Percentiles rank a stretch among this genome's conserved stretches.
Evolutionary conservation across 2,888 invertebrate species (phyloP).

Genomic region (Labia minor): DNA sequence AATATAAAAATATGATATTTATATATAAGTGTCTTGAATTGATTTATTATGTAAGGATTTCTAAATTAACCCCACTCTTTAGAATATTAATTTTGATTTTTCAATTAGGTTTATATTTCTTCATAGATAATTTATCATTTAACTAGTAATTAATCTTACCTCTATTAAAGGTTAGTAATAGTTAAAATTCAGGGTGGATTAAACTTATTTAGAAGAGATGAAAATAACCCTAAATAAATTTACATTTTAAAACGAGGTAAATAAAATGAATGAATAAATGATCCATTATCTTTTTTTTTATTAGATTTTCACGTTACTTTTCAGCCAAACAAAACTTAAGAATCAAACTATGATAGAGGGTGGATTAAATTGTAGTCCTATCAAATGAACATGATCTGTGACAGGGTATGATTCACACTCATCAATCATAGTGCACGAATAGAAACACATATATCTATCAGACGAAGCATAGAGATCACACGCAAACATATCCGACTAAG

Average conservation of each 20-base stretch:
- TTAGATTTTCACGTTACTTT: neutral
- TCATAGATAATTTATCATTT: too few relatives aligned
- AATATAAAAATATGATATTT: too few relatives aligned
- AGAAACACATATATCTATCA: neutral
- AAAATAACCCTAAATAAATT: neutral
- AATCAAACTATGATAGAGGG: neutral
- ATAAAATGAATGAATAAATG: neutral
- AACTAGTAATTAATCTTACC: too few relatives aligned
- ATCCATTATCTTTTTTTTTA: neutral
- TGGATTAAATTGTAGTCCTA: neutral
- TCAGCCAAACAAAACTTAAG: neutral
- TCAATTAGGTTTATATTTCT: too few relatives aligned
- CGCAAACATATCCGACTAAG: too few relatives aligned
- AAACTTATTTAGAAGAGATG: too few relatives aligned
- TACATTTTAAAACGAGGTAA: neutral
- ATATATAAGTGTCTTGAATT: too few relatives aligned
- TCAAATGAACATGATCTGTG: constrained; percentile 5
- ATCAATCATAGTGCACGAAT: constrained; percentile 5
- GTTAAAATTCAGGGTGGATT: too few relatives aligned
- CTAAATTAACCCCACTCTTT: too few relatives aligned
- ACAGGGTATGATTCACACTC: neutral
- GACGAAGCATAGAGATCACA: neutral
- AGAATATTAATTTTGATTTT: too few relatives aligned
- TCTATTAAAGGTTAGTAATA: too few relatives aligned
- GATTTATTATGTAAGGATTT: too few relatives aligned